Base-by-base conservation (phyloP, 2,888 invertebrate genomes). In the Drosophila melanosoma region DNA sequence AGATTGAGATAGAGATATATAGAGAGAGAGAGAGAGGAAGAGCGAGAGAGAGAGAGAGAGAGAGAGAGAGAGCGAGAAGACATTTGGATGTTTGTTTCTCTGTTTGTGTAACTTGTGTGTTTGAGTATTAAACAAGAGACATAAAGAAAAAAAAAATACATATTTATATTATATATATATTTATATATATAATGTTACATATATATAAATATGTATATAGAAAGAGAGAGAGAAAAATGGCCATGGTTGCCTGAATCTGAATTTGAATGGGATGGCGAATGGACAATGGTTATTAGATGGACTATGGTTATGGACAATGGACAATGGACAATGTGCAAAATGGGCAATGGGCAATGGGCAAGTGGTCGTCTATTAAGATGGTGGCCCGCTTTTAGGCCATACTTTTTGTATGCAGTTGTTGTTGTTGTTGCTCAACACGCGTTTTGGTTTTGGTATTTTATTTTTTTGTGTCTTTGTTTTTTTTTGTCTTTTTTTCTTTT, bases 211-310 rank as follows among this genome's bases (percentile, higher is more conserved):
- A 67, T 58, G 67, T 52, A 71, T 26, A 63, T 45, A 74, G 33
- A 66, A 49, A 58, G 20, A 63, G 45, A 63, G 45, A 63, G 58
- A 68, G 53, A 69, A 56, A 74, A 42, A 67, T 59, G 69, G 69
- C 49, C 70, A 49, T 69, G 60, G 48, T 51, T 59, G 72, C 67
- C 72, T 74, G 62, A 69, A 45, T 64, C 62, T 63, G 65, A 79
- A 69, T 72, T 66, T 80, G 82, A 68, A 82, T 80, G 74, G 79
- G 61, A 78, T 80, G 79, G 82, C 68, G 76, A 68, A 83, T 83
- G 88, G 88, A 85, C 85, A 87, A 83, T 83, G 85, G 79, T 79
- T 88, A 74, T 79, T 80, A 78, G 68, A 83, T 83, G 83, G 82
- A 77, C 82, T 68, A 76, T 76, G 76, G 72, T 49, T 68, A 74